These are phyloP conservation scores for Plodia interpunctella DNA, from an alignment of 1,140 invertebrate genomes.

Conservation along the genomic window DNA sequence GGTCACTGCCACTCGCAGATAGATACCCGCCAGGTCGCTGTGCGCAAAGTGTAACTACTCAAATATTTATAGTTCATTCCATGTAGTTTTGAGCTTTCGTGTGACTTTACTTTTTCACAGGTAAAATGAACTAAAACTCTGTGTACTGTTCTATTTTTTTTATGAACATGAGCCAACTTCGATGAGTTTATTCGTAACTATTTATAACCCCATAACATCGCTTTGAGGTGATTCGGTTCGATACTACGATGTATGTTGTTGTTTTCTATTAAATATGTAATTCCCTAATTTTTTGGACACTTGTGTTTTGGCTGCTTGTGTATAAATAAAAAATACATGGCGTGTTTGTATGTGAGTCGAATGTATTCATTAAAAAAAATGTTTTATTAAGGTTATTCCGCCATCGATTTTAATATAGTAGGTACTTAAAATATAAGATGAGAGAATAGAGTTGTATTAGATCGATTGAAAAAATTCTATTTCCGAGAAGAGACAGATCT, in stretches of 20 bases:
- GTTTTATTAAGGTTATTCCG: too few species aligned
- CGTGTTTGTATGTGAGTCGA: too few species aligned
- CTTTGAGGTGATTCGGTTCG: not conserved
- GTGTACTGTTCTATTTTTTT: not conserved
- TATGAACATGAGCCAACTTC: not conserved
- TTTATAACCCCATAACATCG: constrained; percentile 3
- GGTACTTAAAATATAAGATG: too few species aligned
- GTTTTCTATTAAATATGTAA: not conserved
- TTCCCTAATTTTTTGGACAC: too few species aligned
- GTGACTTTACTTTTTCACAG: not conserved
- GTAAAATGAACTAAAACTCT: not conserved
- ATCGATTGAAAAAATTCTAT: too few species aligned
- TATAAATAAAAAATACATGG: too few species aligned
- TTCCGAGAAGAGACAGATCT: too few species aligned
- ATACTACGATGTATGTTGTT: not conserved
- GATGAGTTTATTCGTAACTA: not conserved
- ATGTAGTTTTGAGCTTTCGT: not conserved
- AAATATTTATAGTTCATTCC: constrained; percentile 4
- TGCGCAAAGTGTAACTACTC: not conserved
- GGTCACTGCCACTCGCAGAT: not conserved
- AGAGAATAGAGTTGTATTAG: too few species aligned
- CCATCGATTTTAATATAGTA: too few species aligned
- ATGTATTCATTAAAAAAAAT: too few species aligned
- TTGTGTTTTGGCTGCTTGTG: too few species aligned
- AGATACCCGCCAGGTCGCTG: not conserved